These are phyloP conservation scores for Polypterus bichir DNA, from an alignment of 2,113 vertebrate species.

Conservation along the genomic window DNA sequence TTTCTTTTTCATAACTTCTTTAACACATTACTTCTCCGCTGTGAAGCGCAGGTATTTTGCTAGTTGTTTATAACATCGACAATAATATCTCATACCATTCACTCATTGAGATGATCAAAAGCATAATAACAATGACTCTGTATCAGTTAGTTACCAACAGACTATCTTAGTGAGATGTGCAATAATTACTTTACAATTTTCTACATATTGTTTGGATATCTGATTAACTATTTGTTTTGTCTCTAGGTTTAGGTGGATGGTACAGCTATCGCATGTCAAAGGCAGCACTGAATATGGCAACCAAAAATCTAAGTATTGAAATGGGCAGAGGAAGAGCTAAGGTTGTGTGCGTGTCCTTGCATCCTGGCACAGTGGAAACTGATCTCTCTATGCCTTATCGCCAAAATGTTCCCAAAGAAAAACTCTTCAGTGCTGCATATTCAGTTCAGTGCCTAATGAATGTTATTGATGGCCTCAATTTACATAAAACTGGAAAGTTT, in stretches of 20 bases:
- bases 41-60: too few species aligned
- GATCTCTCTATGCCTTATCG: constrained; percentile 46
- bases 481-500: constrained; percentile 34
- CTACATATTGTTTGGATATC: neutral
- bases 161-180: neutral
- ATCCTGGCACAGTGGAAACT: constrained; percentile 39
- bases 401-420: constrained; percentile 36
- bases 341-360: constrained; percentile 41
- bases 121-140: neutral
- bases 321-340: constrained; percentile 33
- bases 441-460: constrained; percentile 39
- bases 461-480: constrained; percentile 32
- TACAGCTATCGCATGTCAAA: constrained; percentile 48
- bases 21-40: too few species aligned
- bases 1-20: too few species aligned
- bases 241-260: constrained; percentile 40
- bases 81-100: too few species aligned
- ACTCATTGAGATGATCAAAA: neutral
- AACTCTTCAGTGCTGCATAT: constrained; percentile 36
- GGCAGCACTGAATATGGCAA: constrained; percentile 50
- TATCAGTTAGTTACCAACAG: neutral
- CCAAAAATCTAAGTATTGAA: constrained; percentile 46
- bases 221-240: neutral
- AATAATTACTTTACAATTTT: neutral
- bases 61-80: too few species aligned